Evolutionary conservation across 2,113 vertebrate genomes (phyloP).

Genomic region (Larimichthys crocea): DNA sequence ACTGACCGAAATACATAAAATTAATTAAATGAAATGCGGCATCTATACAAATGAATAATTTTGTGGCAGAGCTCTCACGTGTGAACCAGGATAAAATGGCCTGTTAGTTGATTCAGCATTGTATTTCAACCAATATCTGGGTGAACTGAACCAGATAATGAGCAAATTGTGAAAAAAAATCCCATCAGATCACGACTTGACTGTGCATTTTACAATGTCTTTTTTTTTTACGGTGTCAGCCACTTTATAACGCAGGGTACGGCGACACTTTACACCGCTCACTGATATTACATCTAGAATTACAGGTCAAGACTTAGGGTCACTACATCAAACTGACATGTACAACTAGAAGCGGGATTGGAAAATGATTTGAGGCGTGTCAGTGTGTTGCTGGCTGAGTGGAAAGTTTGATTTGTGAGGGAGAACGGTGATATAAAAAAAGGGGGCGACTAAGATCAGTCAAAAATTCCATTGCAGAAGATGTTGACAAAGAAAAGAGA

Average conservation of each 20-base stretch:
- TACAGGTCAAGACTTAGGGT: conserved; percentile 47
- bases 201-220: conserved; percentile 34
- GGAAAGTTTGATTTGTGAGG: conserved; percentile 55
- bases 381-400: background rate
- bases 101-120: background rate
- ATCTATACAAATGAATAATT: background rate
- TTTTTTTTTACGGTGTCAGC: conserved; percentile 30
- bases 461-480: background rate
- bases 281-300: conserved; percentile 36
- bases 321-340: conserved; percentile 49
- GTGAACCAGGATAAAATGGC: background rate
- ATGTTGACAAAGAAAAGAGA: conserved; percentile 4
- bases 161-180: background rate
- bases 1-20: background rate
- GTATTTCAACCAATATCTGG: background rate
- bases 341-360: conserved; percentile 36
- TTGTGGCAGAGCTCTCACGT: background rate
- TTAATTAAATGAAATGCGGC: background rate
- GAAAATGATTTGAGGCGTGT: conserved; percentile 61
- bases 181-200: conserved; percentile 20
- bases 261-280: background rate
- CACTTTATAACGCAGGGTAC: conserved; percentile 13
- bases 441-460: conserved; percentile 3
- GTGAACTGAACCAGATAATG: conserved; percentile 25
- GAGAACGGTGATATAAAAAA: conserved; percentile 12